phyloP scores from a whole-genome alignment of 2,113 vertebrate species.

The Heterochromis multidens region DNA sequence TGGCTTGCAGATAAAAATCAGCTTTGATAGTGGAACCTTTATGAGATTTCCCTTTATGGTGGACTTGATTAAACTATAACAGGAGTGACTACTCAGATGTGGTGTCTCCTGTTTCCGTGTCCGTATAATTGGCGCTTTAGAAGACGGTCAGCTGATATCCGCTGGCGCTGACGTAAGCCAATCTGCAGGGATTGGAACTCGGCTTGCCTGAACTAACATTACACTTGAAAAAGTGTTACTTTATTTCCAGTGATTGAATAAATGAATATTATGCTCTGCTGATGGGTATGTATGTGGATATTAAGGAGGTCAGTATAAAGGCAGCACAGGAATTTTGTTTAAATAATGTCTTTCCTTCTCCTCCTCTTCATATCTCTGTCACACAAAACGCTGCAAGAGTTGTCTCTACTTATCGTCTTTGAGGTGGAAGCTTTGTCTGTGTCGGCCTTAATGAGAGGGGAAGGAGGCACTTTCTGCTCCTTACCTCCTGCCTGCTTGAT shows the following conservation, averaged over 20 bases:
- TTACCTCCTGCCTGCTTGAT: slow-evolving; percentile 27
- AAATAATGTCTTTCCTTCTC: slow-evolving; percentile 5
- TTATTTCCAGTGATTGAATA: background rate
- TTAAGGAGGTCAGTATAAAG: background rate
- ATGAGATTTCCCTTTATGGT: background rate
- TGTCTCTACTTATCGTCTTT: slow-evolving; percentile 19
- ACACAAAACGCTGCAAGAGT: slow-evolving; percentile 26
- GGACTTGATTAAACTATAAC: background rate
- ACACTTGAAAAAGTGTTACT: background rate
- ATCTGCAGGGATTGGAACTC: background rate
- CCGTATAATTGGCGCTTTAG: background rate
- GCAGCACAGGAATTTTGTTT: background rate
- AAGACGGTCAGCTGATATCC: background rate
- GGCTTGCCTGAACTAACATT: background rate
- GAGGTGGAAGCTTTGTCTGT: slow-evolving; percentile 29
- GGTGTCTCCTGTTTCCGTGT: background rate
- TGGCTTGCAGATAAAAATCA: background rate
- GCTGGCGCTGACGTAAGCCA: background rate
- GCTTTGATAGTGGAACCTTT: background rate
- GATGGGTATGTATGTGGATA: background rate
- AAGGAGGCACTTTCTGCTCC: slow-evolving; percentile 30
- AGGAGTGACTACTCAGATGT: background rate
- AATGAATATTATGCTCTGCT: background rate
- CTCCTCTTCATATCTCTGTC: slow-evolving; percentile 8
- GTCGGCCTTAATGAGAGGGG: slow-evolving; percentile 53